A percentile compares a stretch with the other conserved stretches of the same genome.
Evolutionary conservation across 30 jellyfish, hydroid and myxozoan species (phyloP).

Genomic region (Aurelia coerulea): DNA sequence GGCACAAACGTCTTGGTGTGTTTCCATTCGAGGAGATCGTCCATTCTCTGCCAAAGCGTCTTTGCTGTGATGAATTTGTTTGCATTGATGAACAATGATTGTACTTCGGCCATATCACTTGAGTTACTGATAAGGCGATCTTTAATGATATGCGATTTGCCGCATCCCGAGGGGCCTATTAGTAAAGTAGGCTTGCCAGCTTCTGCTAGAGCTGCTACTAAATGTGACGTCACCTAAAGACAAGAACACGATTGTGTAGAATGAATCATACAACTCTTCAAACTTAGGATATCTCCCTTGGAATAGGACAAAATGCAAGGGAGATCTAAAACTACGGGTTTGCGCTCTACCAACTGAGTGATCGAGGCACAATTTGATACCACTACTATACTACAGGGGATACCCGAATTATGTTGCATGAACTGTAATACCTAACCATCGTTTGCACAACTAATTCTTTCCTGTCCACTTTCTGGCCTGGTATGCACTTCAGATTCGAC

Average conservation of each 20-base stretch:
- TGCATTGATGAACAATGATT: slow-evolving; percentile 63
- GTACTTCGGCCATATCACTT: slow-evolving; percentile 73
- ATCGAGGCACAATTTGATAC: too few relatives aligned
- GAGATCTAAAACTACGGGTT: too few relatives aligned
- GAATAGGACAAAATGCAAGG: too few relatives aligned
- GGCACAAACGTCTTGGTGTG: slow-evolving; percentile 77
- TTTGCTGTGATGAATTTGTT: slow-evolving; percentile 61
- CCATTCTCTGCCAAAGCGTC: slow-evolving; percentile 74
- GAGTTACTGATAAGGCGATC: slow-evolving; percentile 56
- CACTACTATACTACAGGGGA: too few relatives aligned
- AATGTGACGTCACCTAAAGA: slow-evolving; percentile 56
- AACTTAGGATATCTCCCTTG: too few relatives aligned
- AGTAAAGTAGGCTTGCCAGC: slow-evolving; percentile 60
- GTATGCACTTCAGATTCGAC: too few relatives aligned
- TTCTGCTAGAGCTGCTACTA: slow-evolving; percentile 54
- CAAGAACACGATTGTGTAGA: neutral
- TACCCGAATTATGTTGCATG: too few relatives aligned
- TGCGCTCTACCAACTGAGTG: too few relatives aligned
- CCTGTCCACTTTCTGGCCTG: too few relatives aligned
- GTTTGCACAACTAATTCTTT: too few relatives aligned
- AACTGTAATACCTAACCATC: too few relatives aligned
- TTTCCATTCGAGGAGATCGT: slow-evolving; percentile 82
- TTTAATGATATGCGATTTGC: slow-evolving; percentile 70
- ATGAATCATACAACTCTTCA: neutral
- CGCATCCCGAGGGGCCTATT: slow-evolving; percentile 81